Base-by-base conservation (phyloP, 2,888 invertebrate species). In the Megalurothrips usitatus region DNA sequence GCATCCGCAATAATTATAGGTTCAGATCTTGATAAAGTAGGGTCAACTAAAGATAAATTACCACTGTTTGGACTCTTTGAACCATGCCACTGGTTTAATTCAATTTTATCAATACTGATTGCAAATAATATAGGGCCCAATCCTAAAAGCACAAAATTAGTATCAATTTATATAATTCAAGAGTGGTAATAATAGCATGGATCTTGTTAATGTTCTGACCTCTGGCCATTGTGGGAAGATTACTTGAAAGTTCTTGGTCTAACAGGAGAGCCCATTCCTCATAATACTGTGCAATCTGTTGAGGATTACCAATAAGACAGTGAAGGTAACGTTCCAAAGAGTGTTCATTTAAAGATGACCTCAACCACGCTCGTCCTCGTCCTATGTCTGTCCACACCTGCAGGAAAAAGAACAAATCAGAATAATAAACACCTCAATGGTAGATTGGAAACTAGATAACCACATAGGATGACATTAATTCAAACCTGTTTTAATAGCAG, bases 91-190 rank as follows among this genome's bases (percentile, higher is more conserved):
- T 83, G 84, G 81, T 88, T 94, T 81, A 96, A 89, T 86, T 95
- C 94, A 48, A 92, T 90, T 87, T 94, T 94, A 88, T 98, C 97
- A 82, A 97, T 94, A 85, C 92, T 94, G 86, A 98, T 92, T 34
- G 98, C 98, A 89, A 98, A 98, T 83, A 98, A 89, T 86, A 98
- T 94, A 81, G 96, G 93, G 84, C 93, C 94, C 86, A 98, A 90
- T 83, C 95, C 95, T 94, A 85, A 82, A 85, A 84, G 82, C 83
- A 82, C 78, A 68, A 80, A 79, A 47, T 10, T 1, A 80, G 47
- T 48, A 23, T 26, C 34, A 81, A 58, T 26, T 23, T 79, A 58
- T 58, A 4, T 58, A 6, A 58, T 1, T 1, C 14, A 58, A 58
- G 17, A 58, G 17, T 43, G 34, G 6, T 43, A 43, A 43, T 43